Conservation (phyloP, 2,797 vertebrate species). For the Sebastes melanostomus region DNA sequence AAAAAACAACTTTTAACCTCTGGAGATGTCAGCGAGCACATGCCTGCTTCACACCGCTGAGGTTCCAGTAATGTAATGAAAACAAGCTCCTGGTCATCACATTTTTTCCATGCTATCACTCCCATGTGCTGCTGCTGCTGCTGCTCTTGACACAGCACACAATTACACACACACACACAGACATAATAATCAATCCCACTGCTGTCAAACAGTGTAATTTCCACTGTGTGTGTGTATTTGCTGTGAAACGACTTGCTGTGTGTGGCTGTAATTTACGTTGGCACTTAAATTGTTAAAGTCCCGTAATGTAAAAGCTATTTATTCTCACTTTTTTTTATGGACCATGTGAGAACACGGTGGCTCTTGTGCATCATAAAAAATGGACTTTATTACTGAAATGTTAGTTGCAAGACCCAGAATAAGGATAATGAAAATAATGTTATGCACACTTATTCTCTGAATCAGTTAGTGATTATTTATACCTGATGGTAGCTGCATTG, state of each 20-base stretch:
- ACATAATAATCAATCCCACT: conserved; percentile 64
- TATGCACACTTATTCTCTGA: conserved; percentile 33
- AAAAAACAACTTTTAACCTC: conserved; percentile 51
- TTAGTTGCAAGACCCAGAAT: conserved; percentile 41
- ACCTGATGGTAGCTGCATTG: conserved; percentile 20
- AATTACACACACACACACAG: conserved; percentile 47
- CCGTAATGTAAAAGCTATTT: conserved; percentile 67
- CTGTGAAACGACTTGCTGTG: conserved; percentile 41
- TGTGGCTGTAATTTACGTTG: conserved; percentile 54
- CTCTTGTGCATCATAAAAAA: conserved; percentile 66
- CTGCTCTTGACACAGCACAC: conserved; percentile 55
- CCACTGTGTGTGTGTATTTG: conserved; percentile 26
- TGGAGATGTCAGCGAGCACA: conserved; percentile 50
- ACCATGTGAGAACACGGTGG: conserved; percentile 51
- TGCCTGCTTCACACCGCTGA: conserved; percentile 50
- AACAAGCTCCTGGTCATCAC: conserved; percentile 64
- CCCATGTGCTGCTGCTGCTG: conserved; percentile 45
- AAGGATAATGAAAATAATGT: conserved; percentile 47
- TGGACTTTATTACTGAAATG: conserved; percentile 52
- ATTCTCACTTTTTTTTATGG: conserved; percentile 66
- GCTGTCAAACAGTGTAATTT: conserved; percentile 66
- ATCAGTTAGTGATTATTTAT: conserved; percentile 30
- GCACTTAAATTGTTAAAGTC: conserved; percentile 47
- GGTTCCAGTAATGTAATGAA: conserved; percentile 55
- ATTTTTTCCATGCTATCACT: conserved; percentile 69